Percentiles rank a stretch among this genome's conserved stretches.
These are phyloP conservation scores for Aproaerema taeniolella DNA, from an alignment of 2,888 invertebrate species.

Conservation along the genomic window DNA sequence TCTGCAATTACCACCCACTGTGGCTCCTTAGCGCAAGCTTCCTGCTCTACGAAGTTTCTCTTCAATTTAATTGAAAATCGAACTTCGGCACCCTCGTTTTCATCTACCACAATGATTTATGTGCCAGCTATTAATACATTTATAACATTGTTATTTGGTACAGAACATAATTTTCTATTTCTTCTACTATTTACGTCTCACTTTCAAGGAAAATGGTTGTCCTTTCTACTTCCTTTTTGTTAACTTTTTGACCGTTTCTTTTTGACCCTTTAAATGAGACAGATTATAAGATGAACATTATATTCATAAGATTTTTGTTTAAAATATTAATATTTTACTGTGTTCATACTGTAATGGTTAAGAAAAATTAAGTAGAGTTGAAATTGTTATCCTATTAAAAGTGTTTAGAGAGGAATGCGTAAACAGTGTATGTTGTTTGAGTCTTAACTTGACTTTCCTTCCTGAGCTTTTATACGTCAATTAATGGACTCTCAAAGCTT, in stretches of 20 bases:
- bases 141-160: too few species aligned
- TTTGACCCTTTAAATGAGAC: not conserved
- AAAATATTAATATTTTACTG: constrained; percentile 29
- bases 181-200: constrained; percentile 54
- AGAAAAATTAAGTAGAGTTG: constrained; percentile 16
- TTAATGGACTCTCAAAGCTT: constrained; percentile 38
- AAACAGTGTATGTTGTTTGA: constrained; percentile 18
- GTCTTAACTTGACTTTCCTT: constrained; percentile 32
- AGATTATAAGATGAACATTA: not conserved
- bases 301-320: constrained; percentile 8
- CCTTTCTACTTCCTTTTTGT: constrained; percentile 35
- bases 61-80: constrained; percentile 22
- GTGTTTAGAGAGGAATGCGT: constrained; percentile 14
- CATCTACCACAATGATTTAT: constrained; percentile 27
- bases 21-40: constrained; percentile 41
- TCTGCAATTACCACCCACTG: constrained; percentile 32
- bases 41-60: constrained; percentile 36
- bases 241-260: constrained; percentile 12
- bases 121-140: constrained; percentile 18
- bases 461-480: constrained; percentile 59
- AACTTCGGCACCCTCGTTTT: constrained; percentile 15
- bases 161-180: too few species aligned
- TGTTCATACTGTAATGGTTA: constrained; percentile 32
- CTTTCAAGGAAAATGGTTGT: constrained; percentile 61
- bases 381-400: constrained; percentile 21